These are phyloP conservation scores for Serripes groenlandicus DNA, from an alignment of 2,888 invertebrate genomes.

Conservation along the genomic window DNA sequence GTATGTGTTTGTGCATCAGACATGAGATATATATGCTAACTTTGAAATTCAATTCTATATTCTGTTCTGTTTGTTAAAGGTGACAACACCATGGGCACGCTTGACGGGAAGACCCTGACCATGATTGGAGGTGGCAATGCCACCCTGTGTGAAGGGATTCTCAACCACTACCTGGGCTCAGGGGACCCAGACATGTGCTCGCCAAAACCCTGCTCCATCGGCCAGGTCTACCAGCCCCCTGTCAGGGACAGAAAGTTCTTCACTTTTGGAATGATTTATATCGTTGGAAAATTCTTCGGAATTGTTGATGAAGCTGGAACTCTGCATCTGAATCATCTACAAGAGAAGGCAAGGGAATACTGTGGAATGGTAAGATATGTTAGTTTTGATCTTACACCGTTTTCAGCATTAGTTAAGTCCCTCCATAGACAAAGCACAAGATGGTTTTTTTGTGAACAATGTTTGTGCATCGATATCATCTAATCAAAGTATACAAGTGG, in stretches of 20 bases:
- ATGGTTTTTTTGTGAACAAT: too few relatives aligned
- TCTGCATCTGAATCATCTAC: constrained; percentile 66
- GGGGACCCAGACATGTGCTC: constrained; percentile 67
- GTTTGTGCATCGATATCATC: too few relatives aligned
- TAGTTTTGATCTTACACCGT: too few relatives aligned
- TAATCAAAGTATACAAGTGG: too few relatives aligned
- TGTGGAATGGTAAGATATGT: constrained; percentile 73
- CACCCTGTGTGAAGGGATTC: constrained; percentile 61
- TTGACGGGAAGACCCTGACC: constrained; percentile 42
- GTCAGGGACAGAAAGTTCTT: constrained; percentile 71
- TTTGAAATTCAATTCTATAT: too few relatives aligned
- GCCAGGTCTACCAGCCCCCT: constrained; percentile 76
- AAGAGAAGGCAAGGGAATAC: constrained; percentile 61
- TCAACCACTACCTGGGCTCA: constrained; percentile 63
- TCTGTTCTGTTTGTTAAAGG: too few relatives aligned
- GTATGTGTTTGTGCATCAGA: too few relatives aligned
- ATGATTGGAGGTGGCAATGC: constrained; percentile 69
- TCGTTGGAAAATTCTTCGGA: constrained; percentile 68
- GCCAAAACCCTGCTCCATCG: constrained; percentile 82
- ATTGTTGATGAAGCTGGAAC: constrained; percentile 59
- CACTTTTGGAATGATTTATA: constrained; percentile 74
- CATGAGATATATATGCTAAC: too few relatives aligned
- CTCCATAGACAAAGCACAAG: too few relatives aligned
- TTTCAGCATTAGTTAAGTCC: too few relatives aligned
- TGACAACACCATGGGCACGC: constrained; percentile 54